Evolutionary conservation across 2,797 vertebrate species (phyloP).

Genomic region (Todus mexicanus): DNA sequence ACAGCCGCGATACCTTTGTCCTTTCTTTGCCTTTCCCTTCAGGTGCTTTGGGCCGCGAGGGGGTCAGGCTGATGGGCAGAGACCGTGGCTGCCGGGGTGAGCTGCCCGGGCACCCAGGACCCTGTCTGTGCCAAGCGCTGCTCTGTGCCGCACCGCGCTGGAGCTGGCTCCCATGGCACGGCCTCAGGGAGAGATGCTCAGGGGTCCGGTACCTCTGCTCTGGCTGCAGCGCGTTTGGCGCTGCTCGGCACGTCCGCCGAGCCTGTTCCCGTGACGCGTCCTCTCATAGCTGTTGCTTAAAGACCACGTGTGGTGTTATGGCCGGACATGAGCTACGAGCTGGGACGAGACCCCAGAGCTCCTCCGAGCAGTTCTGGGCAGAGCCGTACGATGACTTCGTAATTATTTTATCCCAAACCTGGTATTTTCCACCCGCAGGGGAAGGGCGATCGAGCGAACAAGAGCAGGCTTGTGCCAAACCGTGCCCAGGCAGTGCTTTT

Average conservation of each 20-base stretch:
- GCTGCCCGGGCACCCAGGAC: neutral
- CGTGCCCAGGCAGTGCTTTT: constrained; percentile 51
- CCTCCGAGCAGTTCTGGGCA: neutral
- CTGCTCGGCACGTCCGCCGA: fast-evolving
- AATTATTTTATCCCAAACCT: neutral
- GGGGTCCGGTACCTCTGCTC: fast-evolving
- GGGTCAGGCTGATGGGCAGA: neutral
- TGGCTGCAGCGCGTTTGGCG: fast-evolving
- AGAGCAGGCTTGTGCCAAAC: constrained; percentile 3
- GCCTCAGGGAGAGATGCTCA: neutral
- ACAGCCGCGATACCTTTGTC: neutral
- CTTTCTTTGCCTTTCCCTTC: neutral
- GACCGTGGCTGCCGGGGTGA: neutral
- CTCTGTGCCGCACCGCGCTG: neutral
- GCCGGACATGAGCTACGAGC: neutral
- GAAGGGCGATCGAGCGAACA: neutral
- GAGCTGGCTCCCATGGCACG: neutral
- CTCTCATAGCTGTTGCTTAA: neutral
- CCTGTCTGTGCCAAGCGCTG: neutral
- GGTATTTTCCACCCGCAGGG: constrained; percentile 17
- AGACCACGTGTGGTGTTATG: neutral
- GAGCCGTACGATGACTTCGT: neutral
- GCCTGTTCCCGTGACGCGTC: neutral
- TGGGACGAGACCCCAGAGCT: neutral
- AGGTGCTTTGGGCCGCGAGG: neutral